Evolutionary conservation across 2,113 vertebrate genomes (phyloP).

Genomic region (Phoenicopterus ruber): DNA sequence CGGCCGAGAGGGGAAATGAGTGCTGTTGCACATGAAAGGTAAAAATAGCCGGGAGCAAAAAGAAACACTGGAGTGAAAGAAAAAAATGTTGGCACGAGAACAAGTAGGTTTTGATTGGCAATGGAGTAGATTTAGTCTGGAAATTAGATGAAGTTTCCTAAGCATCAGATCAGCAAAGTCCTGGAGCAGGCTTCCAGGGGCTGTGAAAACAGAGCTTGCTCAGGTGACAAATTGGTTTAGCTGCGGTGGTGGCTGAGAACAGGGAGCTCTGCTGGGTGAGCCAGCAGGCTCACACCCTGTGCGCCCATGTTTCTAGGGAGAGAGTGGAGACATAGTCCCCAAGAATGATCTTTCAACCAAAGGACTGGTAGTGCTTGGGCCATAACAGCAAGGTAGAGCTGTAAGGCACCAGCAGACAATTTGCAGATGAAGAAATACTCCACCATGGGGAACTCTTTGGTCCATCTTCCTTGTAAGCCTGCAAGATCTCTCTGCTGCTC

Average conservation of each 20-base stretch:
- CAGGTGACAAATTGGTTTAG: neutral
- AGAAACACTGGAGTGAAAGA: neutral
- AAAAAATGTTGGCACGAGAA: slow-evolving; percentile 2
- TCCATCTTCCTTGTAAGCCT: neutral
- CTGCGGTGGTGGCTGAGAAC: neutral
- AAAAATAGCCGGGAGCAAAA: slow-evolving; percentile 35
- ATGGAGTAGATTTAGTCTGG: slow-evolving; percentile 44
- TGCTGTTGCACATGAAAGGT: neutral
- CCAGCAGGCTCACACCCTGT: neutral
- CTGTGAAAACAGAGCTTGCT: slow-evolving; percentile 14
- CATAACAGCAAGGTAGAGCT: neutral
- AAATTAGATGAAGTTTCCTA: slow-evolving; percentile 38
- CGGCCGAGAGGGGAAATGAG: neutral
- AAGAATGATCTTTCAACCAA: neutral
- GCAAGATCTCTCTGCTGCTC: neutral
- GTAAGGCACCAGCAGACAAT: neutral
- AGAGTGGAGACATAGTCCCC: neutral
- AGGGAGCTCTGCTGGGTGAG: neutral
- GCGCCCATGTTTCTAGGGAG: neutral
- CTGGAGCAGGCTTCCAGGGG: neutral
- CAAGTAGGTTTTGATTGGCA: slow-evolving; percentile 46
- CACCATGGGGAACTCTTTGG: neutral
- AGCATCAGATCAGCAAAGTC: neutral
- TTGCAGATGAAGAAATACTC: neutral
- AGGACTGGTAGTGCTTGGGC: neutral